phyloP scores from a whole-genome alignment of 1,140 invertebrate genomes.

The Drosophila parabipectinata region DNA sequence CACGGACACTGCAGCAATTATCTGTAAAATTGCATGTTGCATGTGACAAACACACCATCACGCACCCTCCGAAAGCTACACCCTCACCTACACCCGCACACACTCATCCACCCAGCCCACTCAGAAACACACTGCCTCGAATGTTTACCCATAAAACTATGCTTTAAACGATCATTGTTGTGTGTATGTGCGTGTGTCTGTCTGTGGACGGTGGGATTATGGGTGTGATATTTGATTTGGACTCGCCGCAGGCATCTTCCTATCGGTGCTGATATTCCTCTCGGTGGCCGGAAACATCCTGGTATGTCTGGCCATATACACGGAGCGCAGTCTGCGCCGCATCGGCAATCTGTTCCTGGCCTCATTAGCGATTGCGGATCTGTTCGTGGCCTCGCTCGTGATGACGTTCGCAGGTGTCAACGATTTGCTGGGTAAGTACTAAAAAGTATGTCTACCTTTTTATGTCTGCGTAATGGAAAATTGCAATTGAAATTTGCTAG shows the following conservation, averaged over 20 bases:
- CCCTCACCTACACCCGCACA: neutral
- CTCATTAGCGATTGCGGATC: constrained; percentile 97
- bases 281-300: constrained; percentile 97
- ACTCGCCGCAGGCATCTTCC: constrained; percentile 89
- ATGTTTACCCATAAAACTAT: constrained; percentile 61
- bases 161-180: constrained; percentile 58
- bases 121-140: constrained; percentile 19
- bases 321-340: constrained; percentile 94
- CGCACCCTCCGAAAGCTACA: constrained; percentile 10
- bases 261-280: constrained; percentile 95
- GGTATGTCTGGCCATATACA: constrained; percentile 98
- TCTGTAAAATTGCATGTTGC: constrained; percentile 62
- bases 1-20: constrained; percentile 51
- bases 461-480: constrained; percentile 51
- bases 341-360: constrained; percentile 98
- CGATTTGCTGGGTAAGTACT: constrained; percentile 88
- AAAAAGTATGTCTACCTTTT: constrained; percentile 11
- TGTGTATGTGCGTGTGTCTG: constrained; percentile 15
- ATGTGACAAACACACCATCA: constrained; percentile 35
- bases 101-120: neutral
- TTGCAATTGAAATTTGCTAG: constrained; percentile 73
- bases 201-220: constrained; percentile 25
- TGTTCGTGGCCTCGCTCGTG: constrained; percentile 96
- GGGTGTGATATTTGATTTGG: constrained; percentile 48
- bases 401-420: constrained; percentile 96